Base-by-base conservation (phyloP, 2,888 invertebrate genomes). In the Ctenicera cuprea region DNA sequence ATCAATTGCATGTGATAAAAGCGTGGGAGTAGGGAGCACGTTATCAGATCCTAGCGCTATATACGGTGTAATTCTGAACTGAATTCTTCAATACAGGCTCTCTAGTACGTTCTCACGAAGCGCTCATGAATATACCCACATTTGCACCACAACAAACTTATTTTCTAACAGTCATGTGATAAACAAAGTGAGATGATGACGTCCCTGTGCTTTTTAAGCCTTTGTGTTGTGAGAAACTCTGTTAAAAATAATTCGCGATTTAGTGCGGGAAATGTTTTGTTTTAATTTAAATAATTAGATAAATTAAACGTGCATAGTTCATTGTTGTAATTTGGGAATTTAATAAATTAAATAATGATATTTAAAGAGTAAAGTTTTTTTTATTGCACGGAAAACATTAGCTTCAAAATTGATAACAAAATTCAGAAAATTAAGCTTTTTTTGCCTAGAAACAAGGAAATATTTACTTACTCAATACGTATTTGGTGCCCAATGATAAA, bases 1-100 rank as follows among this genome's bases (percentile, higher is more conserved):
- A 18, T 41, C 20, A 61, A 69, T 37, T 57, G 20, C 22, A 50
- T 22, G 33, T 57, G 57, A 57, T 57, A 57, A 33, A 54, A 33
- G 33, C 33, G 9, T n/a, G 14, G 30, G 33, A 41, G 41, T 43
- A 48, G 54, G 26, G 63, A 20, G 43, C 14, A 37, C 43, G 50
- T 50, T 54, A 54, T 63, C 62, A 61, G 63, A 45, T 59, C n/a
- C 62, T 38, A 62, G 74, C 57, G 74, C 67, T 16, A 11, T 48
- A 50, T 11, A 65, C 74, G 74, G 62, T 52, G 67, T 57, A 70
- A 66, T 43, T 69, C 48, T 48, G 33, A 54, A 71, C 57, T 38
- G 38, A 57, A 59, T 57, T 33, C 43, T 69, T 54, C 70, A 54
- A 70, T 70, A 59, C 33, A 54, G 16, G 33, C 54, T 33, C 26